These are phyloP conservation scores for Porites cylindrica DNA, from an alignment of 92 coral and sea anemone species.

Conservation along the genomic window DNA sequence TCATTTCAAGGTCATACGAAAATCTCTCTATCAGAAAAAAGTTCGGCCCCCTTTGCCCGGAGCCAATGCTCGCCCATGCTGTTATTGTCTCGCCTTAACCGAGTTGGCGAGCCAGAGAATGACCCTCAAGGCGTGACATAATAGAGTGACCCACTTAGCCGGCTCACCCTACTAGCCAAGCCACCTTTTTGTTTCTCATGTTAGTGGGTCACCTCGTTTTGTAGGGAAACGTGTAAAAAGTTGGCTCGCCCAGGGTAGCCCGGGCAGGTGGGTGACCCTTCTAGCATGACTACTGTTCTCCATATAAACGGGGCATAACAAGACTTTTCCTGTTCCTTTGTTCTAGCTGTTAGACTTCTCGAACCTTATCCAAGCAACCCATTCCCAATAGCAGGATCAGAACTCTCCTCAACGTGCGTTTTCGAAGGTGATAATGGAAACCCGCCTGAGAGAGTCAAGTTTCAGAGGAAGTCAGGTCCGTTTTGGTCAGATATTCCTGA, in stretches of 20 bases:
- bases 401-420: conserved; percentile 44
- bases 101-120: too few species aligned
- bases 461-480: not conserved
- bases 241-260: too few species aligned
- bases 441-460: conserved; percentile 47
- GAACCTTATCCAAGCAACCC: conserved; percentile 58
- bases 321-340: not conserved
- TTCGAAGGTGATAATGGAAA: conserved; percentile 15
- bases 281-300: not conserved
- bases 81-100: too few species aligned
- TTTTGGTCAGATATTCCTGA: conserved; percentile 17
- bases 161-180: too few species aligned
- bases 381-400: conserved; percentile 49
- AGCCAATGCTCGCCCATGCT: too few species aligned
- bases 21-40: too few species aligned
- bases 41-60: too few species aligned
- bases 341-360: conserved; percentile 39
- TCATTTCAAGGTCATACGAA: too few species aligned
- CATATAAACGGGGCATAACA: not conserved
- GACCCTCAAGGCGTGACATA: too few species aligned
- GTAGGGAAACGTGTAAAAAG: too few species aligned
- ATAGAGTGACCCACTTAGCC: too few species aligned
- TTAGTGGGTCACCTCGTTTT: not conserved
- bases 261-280: too few species aligned
- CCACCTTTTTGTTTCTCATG: not conserved